Evolutionary conservation across 2,888 invertebrate species (phyloP).

Genomic region (Calliopum simillimum): DNA sequence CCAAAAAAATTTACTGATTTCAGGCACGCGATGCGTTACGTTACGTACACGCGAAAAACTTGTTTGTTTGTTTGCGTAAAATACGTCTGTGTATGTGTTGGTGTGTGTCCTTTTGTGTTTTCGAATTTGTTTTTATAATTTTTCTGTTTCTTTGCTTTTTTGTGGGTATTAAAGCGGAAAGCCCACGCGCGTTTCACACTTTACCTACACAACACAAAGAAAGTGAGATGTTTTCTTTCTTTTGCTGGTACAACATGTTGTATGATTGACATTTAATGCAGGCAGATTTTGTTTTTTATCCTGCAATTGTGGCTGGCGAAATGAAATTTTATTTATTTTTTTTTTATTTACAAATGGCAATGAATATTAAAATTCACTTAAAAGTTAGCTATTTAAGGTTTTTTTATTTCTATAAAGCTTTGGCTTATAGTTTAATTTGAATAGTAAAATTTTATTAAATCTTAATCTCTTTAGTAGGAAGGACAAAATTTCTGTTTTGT

Average conservation of each 20-base stretch:
- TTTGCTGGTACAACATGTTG: slow-evolving; percentile 8
- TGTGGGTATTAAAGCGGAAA: slow-evolving; percentile 2
- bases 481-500: background rate
- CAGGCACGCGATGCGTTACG: slow-evolving; percentile 7
- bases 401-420: background rate
- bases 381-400: too few species aligned
- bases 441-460: background rate
- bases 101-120: background rate
- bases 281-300: background rate
- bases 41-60: too few species aligned
- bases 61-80: too few species aligned
- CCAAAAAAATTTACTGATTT: slow-evolving; percentile 27
- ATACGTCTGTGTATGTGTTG: background rate
- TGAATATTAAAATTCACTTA: too few species aligned
- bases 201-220: background rate
- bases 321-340: background rate
- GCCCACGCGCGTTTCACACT: background rate
- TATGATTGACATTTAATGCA: slow-evolving; percentile 25
- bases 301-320: background rate
- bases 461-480: background rate
- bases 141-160: slow-evolving; percentile 6
- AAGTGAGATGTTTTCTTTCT: background rate
- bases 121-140: background rate
- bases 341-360: background rate
- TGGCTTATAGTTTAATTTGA: background rate